Evolutionary conservation across 1,140 invertebrate genomes (phyloP).

Genomic region (Cydia pomonella): DNA sequence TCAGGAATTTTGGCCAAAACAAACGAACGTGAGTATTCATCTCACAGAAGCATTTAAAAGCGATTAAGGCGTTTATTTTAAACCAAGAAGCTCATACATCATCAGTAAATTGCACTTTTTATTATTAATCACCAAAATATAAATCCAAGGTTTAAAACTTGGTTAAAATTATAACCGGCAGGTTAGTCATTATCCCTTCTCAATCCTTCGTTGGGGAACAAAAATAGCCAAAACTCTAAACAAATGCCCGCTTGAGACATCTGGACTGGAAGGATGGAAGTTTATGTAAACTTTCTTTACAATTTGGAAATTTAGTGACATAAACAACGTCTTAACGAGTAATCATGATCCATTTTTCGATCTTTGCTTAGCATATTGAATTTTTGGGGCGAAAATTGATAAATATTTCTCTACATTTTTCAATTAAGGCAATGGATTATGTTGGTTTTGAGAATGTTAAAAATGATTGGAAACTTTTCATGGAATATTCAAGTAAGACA

Average conservation of each 20-base stretch:
- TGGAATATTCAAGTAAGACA: too few species aligned
- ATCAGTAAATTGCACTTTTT: slow-evolving; percentile 27
- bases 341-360: not conserved
- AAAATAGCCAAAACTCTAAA: slow-evolving; percentile 28
- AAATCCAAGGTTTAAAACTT: slow-evolving; percentile 11
- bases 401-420: not conserved
- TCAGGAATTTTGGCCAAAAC: not conserved
- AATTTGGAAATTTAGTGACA: not conserved
- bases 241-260: slow-evolving; percentile 17
- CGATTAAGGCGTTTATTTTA: not conserved
- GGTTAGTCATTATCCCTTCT: slow-evolving; percentile 54
- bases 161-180: slow-evolving; percentile 51
- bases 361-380: not conserved
- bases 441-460: too few species aligned
- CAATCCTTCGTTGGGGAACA: slow-evolving; percentile 45
- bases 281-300: not conserved
- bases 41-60: slow-evolving; percentile 1
- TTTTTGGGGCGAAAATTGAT: not conserved
- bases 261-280: not conserved
- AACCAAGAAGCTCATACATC: not conserved
- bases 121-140: slow-evolving; percentile 18
- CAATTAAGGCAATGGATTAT: not conserved
- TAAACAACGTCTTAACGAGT: too few species aligned
- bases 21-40: not conserved
- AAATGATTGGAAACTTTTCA: too few species aligned